These are phyloP conservation scores for Aphidius ervi DNA, from an alignment of 1,140 invertebrate genomes.

Conservation along the genomic window DNA sequence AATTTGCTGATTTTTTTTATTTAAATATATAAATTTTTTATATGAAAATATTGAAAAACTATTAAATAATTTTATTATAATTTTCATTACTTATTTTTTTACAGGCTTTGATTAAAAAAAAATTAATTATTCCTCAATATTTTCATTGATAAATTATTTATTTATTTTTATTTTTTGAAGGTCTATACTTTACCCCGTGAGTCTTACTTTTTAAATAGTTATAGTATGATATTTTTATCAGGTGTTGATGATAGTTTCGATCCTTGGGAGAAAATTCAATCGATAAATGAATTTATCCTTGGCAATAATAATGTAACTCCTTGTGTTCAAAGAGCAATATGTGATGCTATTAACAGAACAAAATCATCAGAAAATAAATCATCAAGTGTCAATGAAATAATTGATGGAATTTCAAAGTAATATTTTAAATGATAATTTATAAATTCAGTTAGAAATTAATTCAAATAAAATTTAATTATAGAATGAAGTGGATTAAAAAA, in stretches of 20 bases:
- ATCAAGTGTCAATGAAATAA: slow-evolving; percentile 43
- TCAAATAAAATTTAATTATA: slow-evolving; percentile 14
- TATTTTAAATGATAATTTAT: background rate
- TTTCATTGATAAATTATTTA: too few species aligned
- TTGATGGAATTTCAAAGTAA: slow-evolving; percentile 48
- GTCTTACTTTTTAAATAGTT: background rate
- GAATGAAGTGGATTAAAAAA: slow-evolving; percentile 36
- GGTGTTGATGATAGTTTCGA: slow-evolving; percentile 25
- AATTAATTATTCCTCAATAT: too few species aligned
- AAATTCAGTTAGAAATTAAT: background rate
- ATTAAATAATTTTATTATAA: background rate
- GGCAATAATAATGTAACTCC: slow-evolving; percentile 37
- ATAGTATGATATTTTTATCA: slow-evolving; percentile 13
- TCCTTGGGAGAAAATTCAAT: slow-evolving; percentile 27
- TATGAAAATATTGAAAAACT: too few species aligned
- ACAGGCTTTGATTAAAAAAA: background rate
- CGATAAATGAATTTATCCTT: slow-evolving; percentile 37
- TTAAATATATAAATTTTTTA: too few species aligned
- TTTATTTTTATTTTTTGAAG: too few species aligned
- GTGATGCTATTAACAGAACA: slow-evolving; percentile 33
- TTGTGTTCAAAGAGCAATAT: slow-evolving; percentile 43
- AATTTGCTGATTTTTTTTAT: too few species aligned
- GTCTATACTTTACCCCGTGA: too few species aligned
- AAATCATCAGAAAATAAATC: slow-evolving; percentile 25
- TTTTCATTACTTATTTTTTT: background rate